These are phyloP conservation scores for Porites divaricata DNA, from an alignment of 92 coral and sea anemone genomes.

Conservation along the genomic window DNA sequence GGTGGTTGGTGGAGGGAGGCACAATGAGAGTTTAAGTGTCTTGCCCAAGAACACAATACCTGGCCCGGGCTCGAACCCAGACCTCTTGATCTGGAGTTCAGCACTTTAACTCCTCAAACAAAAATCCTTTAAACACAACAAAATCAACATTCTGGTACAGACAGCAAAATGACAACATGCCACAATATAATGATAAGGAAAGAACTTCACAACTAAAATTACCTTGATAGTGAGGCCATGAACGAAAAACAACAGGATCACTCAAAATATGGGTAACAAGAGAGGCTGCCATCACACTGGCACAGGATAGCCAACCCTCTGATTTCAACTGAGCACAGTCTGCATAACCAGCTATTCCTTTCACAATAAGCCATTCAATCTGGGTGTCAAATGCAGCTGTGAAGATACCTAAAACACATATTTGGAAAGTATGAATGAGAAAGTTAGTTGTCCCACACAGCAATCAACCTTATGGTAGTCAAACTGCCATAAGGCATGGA, in stretches of 20 bases:
- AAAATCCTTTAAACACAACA: background rate
- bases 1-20: no score
- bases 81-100: no score
- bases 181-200: background rate
- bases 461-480: no score
- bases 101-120: no score
- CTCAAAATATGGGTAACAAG: background rate
- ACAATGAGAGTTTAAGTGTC: no score
- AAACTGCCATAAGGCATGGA: no score
- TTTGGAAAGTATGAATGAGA: background rate
- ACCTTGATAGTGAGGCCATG: slow-evolving; percentile 14
- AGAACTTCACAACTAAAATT: background rate
- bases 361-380: background rate
- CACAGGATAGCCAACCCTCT: background rate
- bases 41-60: no score
- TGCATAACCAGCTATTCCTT: background rate
- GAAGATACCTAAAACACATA: background rate
- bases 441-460: background rate
- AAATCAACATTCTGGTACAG: background rate
- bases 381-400: background rate
- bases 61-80: no score
- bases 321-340: background rate
- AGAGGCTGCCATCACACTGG: slow-evolving; percentile 16
- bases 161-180: background rate
- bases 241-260: background rate